Evolutionary conservation across 2,113 vertebrate genomes (phyloP).

Genomic region (Alosa alosa): DNA sequence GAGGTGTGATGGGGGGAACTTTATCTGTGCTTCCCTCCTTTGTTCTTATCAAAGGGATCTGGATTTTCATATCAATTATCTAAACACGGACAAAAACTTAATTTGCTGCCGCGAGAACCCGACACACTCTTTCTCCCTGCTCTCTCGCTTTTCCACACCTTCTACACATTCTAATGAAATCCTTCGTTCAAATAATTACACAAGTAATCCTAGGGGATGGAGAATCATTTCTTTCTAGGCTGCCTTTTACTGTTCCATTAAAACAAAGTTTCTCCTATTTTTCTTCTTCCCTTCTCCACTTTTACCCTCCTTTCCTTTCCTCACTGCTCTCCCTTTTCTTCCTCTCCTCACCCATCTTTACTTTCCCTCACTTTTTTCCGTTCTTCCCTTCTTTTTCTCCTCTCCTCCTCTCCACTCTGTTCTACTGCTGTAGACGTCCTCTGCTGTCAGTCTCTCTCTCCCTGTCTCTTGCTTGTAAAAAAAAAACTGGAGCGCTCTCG

Average conservation of each 20-base stretch:
- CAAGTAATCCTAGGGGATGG: slow-evolving; percentile 67
- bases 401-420: slow-evolving; percentile 3
- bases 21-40: slow-evolving; percentile 46
- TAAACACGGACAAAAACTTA: slow-evolving; percentile 57
- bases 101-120: slow-evolving; percentile 60
- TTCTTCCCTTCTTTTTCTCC: not conserved
- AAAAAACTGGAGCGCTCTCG: slow-evolving; percentile 12
- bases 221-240: slow-evolving; percentile 62
- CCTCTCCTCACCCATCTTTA: slow-evolving; percentile 39
- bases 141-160: slow-evolving; percentile 54
- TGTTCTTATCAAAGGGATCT: slow-evolving; percentile 62
- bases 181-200: slow-evolving; percentile 73
- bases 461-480: slow-evolving; percentile 17
- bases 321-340: slow-evolving; percentile 42
- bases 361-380: slow-evolving; percentile 37
- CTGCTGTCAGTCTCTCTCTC: slow-evolving; percentile 46
- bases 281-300: slow-evolving; percentile 7
- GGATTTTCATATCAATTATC: slow-evolving; percentile 65
- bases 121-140: slow-evolving; percentile 38
- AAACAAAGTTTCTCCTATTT: slow-evolving; percentile 42
- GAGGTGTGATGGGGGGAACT: slow-evolving; percentile 36
- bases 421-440: slow-evolving; percentile 26
- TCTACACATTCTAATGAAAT: slow-evolving; percentile 65
- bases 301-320: slow-evolving; percentile 40
- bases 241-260: slow-evolving; percentile 61